Evolutionary conservation across 2,113 vertebrate species (phyloP), one percentile per base, ranked within the genome.

Genomic region (Semnornis frantzii): DNA sequence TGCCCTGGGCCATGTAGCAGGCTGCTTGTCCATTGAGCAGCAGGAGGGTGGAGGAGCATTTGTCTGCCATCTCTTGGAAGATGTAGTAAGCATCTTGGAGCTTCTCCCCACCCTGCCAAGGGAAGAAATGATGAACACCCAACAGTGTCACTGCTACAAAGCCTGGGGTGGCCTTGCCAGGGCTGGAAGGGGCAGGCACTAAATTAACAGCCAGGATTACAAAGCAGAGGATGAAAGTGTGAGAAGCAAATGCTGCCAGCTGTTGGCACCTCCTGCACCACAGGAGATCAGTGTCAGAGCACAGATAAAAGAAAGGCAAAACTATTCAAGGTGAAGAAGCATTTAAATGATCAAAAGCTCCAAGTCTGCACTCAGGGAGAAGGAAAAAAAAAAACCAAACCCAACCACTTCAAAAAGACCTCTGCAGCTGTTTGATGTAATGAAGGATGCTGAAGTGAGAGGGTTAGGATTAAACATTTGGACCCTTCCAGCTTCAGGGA

Each of bases 1-100:
- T 99, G 94, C 98, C 98, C 97, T 99, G 99, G 4, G 98, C 99
- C 98, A 99, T 99, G 89, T 98, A 97, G 85, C 98, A 99, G 64
- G 98, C 98, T 0, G 99, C 99, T 85, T 99, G 99, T 0, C 99
- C 99, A 0, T 98, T 99, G 8, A 99, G 98, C 19, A 99, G 98
- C 66, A 99, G 97, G 83, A 99, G 98, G 2, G 99, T 99, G 31
- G 99, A 75, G 0, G 98, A 98, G 93, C 98, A 99, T 72, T 99
- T 99, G 93, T 99, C 99, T 1, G 98, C 98, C 98, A 99, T 98
- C 97, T 99, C 99, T 87, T 99, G 99, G 98, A 99, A 99, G 97
- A 99, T 99, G 97, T 99, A 99, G 92, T 98, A 99, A 28, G 99
- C 99, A 2, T 99, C 99, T 89, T 99, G 99, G 44, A 99, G 93